Evolutionary conservation across 2,797 vertebrate species (phyloP).

Genomic region (Falco berigora): DNA sequence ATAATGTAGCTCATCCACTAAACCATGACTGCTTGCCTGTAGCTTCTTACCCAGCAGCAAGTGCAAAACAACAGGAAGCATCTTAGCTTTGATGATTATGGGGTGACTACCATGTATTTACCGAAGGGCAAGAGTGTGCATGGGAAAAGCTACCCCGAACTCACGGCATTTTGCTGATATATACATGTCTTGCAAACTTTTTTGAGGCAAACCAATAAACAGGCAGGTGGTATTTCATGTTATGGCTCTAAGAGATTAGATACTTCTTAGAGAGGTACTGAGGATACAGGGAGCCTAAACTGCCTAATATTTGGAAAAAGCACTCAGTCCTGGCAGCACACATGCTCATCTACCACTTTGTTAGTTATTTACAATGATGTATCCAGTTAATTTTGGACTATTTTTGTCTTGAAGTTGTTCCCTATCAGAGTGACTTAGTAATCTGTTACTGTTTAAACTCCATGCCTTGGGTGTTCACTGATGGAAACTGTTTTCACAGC

Average conservation of each 20-base stretch:
- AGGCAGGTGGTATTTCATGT: background rate
- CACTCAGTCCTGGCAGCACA: background rate
- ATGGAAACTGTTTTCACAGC: background rate
- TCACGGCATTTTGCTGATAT: background rate
- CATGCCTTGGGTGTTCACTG: background rate
- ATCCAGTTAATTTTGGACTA: background rate
- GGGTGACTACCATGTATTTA: background rate
- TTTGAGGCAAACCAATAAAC: background rate
- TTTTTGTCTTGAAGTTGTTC: background rate
- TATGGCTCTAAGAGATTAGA: background rate
- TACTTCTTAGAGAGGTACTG: background rate
- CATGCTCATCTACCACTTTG: background rate
- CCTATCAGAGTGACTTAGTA: background rate
- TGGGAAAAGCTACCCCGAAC: background rate
- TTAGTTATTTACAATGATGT: background rate
- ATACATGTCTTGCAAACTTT: background rate
- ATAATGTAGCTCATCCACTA: background rate
- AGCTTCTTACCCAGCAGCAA: background rate
- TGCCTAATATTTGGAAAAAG: background rate
- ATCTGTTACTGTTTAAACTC: background rate
- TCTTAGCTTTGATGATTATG: background rate
- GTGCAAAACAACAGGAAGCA: background rate
- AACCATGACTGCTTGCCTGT: background rate
- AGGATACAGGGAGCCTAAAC: background rate
- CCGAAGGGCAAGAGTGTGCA: background rate